phyloP scores from a whole-genome alignment of 1,140 invertebrate genomes.

The Aporrectodea caliginosa region DNA sequence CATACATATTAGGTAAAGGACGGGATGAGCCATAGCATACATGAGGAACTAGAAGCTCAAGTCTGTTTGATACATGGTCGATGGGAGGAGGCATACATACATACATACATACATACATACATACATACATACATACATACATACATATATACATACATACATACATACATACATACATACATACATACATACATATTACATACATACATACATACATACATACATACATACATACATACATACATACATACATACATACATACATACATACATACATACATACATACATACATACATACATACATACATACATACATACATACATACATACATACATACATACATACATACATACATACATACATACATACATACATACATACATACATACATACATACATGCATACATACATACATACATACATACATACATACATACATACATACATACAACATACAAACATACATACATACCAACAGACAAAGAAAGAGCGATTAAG shows the following conservation, averaged over 20 bases:
- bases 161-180: slow-evolving; percentile 19
- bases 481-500: too few relatives aligned
- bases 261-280: slow-evolving; percentile 2
- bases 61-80: too few relatives aligned
- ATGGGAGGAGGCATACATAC: background rate
- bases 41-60: too few relatives aligned
- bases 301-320: slow-evolving; percentile 18
- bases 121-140: slow-evolving; percentile 17
- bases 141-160: slow-evolving; percentile 17
- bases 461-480: too few relatives aligned
- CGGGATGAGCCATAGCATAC: too few relatives aligned
- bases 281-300: slow-evolving; percentile 16
- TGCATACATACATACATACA: slow-evolving; percentile 25
- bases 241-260: background rate
- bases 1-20: too few relatives aligned
- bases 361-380: slow-evolving; percentile 9
- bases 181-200: slow-evolving; percentile 18
- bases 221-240: slow-evolving; percentile 11
- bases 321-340: slow-evolving; percentile 18
- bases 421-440: slow-evolving; percentile 22
- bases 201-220: slow-evolving; percentile 1
- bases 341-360: slow-evolving; percentile 16
- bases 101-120: slow-evolving; percentile 4
- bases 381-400: slow-evolving; percentile 15
- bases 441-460: too few relatives aligned